Evolutionary conservation across 2,113 vertebrate genomes (phyloP).

Genomic region (Mormyrus iriodes): DNA sequence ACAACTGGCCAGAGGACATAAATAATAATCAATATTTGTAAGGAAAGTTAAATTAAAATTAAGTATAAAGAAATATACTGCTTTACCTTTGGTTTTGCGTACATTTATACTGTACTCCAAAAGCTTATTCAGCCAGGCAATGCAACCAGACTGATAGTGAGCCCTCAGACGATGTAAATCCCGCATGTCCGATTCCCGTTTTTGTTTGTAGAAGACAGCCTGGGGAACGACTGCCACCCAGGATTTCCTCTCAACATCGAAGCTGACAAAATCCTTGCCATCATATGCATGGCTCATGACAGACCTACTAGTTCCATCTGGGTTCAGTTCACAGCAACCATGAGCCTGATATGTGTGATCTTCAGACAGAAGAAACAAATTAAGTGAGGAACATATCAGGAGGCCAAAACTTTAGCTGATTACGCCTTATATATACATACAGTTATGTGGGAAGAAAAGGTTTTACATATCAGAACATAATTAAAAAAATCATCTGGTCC

Average conservation of each 20-base stretch:
- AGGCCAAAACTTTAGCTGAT: background rate
- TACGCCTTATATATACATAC: no score
- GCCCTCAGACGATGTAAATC: background rate
- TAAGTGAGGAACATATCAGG: background rate
- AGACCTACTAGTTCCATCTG: constrained; percentile 6
- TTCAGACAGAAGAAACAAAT: background rate
- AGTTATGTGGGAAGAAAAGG: no score
- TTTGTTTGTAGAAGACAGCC: constrained; percentile 21
- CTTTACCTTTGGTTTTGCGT: constrained; percentile 17
- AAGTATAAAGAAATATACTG: background rate
- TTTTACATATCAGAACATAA: no score
- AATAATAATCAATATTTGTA: background rate
- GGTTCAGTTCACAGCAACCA: constrained; percentile 18
- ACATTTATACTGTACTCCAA: background rate
- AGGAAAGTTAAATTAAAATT: background rate
- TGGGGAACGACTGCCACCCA: constrained; percentile 24
- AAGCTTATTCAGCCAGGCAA: constrained; percentile 15
- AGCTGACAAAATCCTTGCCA: constrained; percentile 23
- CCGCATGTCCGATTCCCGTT: background rate
- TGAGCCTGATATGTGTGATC: constrained; percentile 22
- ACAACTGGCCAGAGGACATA: background rate
- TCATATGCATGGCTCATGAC: constrained; percentile 24
- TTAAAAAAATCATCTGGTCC: no score
- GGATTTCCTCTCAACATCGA: constrained; percentile 17
- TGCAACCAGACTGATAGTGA: constrained; percentile 10